Conservation (phyloP, 92 coral and sea anemone species). For the Diadumene lineata region DNA sequence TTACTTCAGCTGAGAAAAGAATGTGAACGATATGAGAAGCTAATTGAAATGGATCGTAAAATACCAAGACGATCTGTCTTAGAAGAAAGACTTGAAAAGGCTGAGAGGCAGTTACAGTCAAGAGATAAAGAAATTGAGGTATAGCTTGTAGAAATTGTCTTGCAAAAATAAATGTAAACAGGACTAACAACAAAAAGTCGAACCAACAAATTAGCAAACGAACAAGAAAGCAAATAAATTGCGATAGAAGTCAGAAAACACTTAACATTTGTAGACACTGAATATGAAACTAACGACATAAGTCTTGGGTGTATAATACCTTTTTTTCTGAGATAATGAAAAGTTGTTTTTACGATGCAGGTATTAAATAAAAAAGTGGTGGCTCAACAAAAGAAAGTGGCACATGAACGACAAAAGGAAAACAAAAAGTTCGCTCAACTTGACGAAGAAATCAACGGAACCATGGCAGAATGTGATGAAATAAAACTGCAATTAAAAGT, state of each 20-base stretch:
- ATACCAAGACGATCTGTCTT: slow-evolving; percentile 22
- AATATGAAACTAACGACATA: too few relatives aligned
- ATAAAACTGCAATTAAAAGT: slow-evolving; percentile 69
- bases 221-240: too few relatives aligned
- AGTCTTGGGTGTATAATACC: too few relatives aligned
- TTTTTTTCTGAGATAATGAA: background rate
- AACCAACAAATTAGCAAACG: too few relatives aligned
- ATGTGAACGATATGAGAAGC: slow-evolving; percentile 34
- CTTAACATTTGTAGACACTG: too few relatives aligned
- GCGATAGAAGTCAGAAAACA: too few relatives aligned
- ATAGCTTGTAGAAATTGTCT: background rate
- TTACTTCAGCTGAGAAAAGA: slow-evolving; percentile 19
- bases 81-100: slow-evolving; percentile 28
- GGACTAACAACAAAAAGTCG: too few relatives aligned
- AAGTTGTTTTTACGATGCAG: slow-evolving; percentile 10
- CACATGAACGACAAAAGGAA: slow-evolving; percentile 47
- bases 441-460: slow-evolving; percentile 50
- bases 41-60: slow-evolving; percentile 23
- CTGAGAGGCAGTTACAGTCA: slow-evolving; percentile 5
- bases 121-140: slow-evolving; percentile 36
- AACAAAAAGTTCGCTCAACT: slow-evolving; percentile 47
- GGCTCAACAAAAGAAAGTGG: slow-evolving; percentile 45
- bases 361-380: slow-evolving; percentile 42
- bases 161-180: background rate
- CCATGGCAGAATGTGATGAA: slow-evolving; percentile 59